Evolutionary conservation across 1,140 invertebrate species (phyloP), one percentile per base, ranked within the genome.

Genomic region (Elysia chlorotica): DNA sequence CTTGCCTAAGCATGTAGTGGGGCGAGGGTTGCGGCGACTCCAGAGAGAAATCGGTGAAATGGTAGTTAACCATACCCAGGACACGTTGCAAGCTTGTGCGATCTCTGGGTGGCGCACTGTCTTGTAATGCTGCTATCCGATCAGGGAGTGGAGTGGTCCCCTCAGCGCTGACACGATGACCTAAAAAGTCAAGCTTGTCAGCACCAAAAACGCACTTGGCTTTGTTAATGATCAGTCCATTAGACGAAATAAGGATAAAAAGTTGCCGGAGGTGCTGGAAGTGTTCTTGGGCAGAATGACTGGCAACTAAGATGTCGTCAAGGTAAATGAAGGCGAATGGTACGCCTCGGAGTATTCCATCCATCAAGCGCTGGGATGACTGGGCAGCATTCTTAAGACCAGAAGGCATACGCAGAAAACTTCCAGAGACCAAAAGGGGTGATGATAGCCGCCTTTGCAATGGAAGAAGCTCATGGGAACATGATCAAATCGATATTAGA

Each of bases 331-430:
- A 75, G 21, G 66, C 57, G 48, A 74, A 62, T 23, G 38, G 28
- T 21, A 53, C 31, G 35, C 73, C 74, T 65, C 48, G 48, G 37
- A 76, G 31, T 17, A 76, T 57, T 25, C 19, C 62, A 41, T 76
- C 56, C 37, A 0, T 76, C n/a, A 75, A 63, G 25, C 74, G 0
- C 59, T 76, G 66, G 56, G 76, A 76, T 25, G 74, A 28, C 33
- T 76, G 74, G 19, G 74, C 75, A 23, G 74, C 74, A 70, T 76
- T 76, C 28, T 37, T 37, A n/a, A 76, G 57, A 21, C 74, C 75
- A 54, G 53, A 76, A 38, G 75, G 48, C 65, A 76, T 73, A 17
- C 41, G 38, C 21, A 70, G 10, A n/a, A 31, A 56, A 71, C 41
- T 74, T 66, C 1, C 61, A 63, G 61, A 31, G 61, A 14, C 41